Percentiles rank a stretch among this genome's conserved stretches.
phyloP scores from a whole-genome alignment of 2,797 vertebrate genomes.

The Leptoclinus maculatus region DNA sequence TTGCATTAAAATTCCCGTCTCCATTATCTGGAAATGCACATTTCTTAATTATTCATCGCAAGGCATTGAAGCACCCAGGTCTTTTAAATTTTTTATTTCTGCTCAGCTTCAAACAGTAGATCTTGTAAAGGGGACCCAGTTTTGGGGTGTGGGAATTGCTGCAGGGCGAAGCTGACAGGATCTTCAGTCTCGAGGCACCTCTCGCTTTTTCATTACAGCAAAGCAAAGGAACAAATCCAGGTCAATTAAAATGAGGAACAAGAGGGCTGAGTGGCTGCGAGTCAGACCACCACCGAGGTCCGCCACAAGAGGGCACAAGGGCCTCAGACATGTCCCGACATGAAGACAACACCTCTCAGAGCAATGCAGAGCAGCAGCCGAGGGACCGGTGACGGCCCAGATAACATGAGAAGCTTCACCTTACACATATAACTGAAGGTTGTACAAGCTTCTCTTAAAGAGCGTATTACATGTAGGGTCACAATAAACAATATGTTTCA shows the following conservation, averaged over 20 bases:
- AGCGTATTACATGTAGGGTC: conserved; percentile 23
- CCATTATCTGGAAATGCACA: conserved; percentile 82
- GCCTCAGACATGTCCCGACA: conserved; percentile 27
- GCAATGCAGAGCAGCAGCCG: background rate
- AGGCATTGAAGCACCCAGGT: conserved; percentile 82
- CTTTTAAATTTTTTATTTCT: conserved; percentile 85
- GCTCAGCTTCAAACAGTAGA: conserved; percentile 83
- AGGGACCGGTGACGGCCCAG: conserved; percentile 30
- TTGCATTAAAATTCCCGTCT: conserved; percentile 72
- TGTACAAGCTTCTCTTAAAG: conserved; percentile 19
- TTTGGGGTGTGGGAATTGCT: conserved; percentile 83
- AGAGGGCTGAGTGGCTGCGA: conserved; percentile 46
- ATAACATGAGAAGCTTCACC: conserved; percentile 35
- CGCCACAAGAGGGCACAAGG: conserved; percentile 73
- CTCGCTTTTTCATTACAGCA: conserved; percentile 79
- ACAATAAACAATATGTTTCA: conserved; percentile 52
- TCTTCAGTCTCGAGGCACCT: conserved; percentile 79
- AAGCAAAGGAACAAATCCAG: conserved; percentile 84
- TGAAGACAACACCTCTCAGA: background rate
- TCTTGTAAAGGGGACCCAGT: conserved; percentile 82
- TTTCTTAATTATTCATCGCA: conserved; percentile 84
- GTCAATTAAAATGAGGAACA: conserved; percentile 83
- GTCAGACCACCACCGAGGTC: conserved; percentile 13
- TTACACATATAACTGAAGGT: conserved; percentile 41
- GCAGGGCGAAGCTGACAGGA: conserved; percentile 81